Conservation (phyloP, 2,888 invertebrate species). For the Oxystoma pomonae region DNA sequence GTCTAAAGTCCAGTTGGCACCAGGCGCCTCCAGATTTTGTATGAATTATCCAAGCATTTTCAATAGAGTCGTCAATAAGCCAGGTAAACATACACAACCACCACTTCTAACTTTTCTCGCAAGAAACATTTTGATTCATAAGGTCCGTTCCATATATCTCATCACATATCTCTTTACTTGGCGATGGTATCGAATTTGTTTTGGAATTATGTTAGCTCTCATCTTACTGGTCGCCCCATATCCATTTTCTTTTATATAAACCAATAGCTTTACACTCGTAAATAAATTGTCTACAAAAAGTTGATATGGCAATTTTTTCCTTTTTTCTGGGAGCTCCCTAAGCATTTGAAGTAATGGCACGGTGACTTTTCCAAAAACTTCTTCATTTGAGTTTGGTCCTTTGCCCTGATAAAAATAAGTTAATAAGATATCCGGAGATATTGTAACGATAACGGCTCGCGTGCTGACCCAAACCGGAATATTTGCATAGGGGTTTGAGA, state of each 20-base stretch:
- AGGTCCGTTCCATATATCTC: slow-evolving; percentile 13
- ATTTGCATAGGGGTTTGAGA: too few relatives aligned
- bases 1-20: not conserved
- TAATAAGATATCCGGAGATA: not conserved
- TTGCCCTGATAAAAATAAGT: slow-evolving; percentile 9
- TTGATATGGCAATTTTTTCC: slow-evolving; percentile 8
- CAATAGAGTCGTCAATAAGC: not conserved
- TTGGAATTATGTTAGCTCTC: slow-evolving; percentile 10
- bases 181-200: slow-evolving; percentile 5
- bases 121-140: slow-evolving; percentile 10
- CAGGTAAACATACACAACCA: not conserved
- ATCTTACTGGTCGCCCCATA: slow-evolving; percentile 7
- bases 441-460: too few relatives aligned
- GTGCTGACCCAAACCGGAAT: too few relatives aligned
- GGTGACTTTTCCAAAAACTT: slow-evolving; percentile 11
- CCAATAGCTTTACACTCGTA: slow-evolving; percentile 5
- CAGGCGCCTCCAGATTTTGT: not conserved
- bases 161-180: slow-evolving; percentile 12
- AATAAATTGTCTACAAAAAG: slow-evolving; percentile 13
- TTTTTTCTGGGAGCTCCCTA: slow-evolving; percentile 2
- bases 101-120: slow-evolving; percentile 3
- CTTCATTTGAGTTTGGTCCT: slow-evolving; percentile 1
- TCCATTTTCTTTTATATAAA: slow-evolving; percentile 1
- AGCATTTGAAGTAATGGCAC: slow-evolving; percentile 9
- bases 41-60: slow-evolving; percentile 3